These are phyloP conservation scores for Eremophila alpestris DNA, from an alignment of 2,797 vertebrate genomes.

Conservation along the genomic window DNA sequence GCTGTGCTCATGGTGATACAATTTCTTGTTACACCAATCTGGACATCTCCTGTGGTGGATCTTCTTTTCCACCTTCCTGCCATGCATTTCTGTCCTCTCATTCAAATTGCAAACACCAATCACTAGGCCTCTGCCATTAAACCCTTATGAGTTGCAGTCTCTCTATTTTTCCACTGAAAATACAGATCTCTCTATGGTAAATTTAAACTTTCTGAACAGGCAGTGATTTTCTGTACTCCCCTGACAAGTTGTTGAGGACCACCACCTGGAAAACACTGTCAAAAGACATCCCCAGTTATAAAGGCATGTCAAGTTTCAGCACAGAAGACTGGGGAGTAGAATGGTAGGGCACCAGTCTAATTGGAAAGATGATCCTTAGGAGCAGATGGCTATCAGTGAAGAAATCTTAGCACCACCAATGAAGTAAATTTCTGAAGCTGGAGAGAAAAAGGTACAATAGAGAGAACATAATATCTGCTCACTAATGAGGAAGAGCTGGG, in stretches of 20 bases:
- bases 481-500: slow-evolving; percentile 5
- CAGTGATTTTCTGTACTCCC: not conserved
- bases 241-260: not conserved
- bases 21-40: not conserved
- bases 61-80: not conserved
- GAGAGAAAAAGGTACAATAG: not conserved
- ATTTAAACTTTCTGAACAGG: not conserved
- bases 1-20: not conserved
- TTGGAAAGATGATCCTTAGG: not conserved
- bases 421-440: not conserved
- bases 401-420: not conserved
- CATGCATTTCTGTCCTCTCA: not conserved
- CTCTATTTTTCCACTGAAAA: not conserved
- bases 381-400: not conserved
- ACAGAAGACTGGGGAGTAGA: not conserved
- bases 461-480: not conserved
- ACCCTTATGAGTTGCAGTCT: not conserved
- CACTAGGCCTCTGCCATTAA: not conserved
- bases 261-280: not conserved
- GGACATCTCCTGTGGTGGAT: not conserved
- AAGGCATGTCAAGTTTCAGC: not conserved
- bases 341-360: not conserved
- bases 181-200: not conserved
- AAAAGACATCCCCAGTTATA: not conserved
- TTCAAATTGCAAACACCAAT: not conserved